Evolutionary conservation across 2,888 invertebrate genomes (phyloP), one percentile per base, ranked within the genome.

Genomic region (Palloptera scutellata): DNA sequence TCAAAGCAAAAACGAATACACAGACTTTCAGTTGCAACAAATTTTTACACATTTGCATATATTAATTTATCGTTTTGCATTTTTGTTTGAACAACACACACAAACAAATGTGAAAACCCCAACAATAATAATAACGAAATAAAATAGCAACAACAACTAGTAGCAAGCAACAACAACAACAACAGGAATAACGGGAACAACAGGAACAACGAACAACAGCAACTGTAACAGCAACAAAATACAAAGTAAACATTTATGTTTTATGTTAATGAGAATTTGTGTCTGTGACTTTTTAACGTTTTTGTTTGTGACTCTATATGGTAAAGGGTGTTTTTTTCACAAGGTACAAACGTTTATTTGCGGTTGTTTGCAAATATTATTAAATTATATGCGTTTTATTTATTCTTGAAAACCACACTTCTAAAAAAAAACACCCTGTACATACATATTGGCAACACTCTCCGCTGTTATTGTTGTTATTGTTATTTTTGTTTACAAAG

Each of bases 231-330:
- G 61, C 62, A 61, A 60, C 67, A 68, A 72, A 70, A 70, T 74
- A 78, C 77, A 79, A 79, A 78, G 79, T 77, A 79, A 77, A 79
- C 77, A 81, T 81, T 81, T 80, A 78, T 80, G 81, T 79, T 81
- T 81, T 81, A 81, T 81, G 80, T 79, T 81, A 81, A 81, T 81
- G 80, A 80, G 80, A 77, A 79, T 77, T 73, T 76, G 75, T 30
- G 30, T 30, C 30, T 30, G 30, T 30, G 43, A 54, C 53, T 15
- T 60, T 1, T 15, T 57, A 17, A 58, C 19, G n/a, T 30, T 30
- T 2, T 30, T 17, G 48, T 57, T 57, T 52, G 20, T 51, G 52
- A 42, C 15, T 55, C 20, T 40, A 61, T 13, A 41, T 20, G n/a
- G 53, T 43, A 13, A 12, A 30, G 48, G 17, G 59, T 53, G 1